Evolutionary conservation across 2,113 vertebrate genomes (phyloP), one percentile per base, ranked within the genome.

Genomic region (Anhinga rufa): DNA sequence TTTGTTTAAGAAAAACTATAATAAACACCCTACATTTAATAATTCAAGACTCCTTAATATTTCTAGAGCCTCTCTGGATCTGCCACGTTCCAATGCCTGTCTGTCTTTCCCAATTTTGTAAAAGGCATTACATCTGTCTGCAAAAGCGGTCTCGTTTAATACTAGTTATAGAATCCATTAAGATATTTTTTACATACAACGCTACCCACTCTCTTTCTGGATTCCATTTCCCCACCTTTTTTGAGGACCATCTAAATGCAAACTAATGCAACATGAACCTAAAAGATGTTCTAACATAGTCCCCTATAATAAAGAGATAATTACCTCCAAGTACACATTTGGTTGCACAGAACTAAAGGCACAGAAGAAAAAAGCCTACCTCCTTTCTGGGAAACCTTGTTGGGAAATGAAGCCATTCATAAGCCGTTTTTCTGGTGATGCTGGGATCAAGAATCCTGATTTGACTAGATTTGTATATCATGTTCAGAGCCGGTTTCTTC

Each of bases 361-460:
- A 91, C 13, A 70, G 36, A 74, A 93, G n/a, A 48, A 81, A 84
- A 91, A 86, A 89, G 80, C 96, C 7, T 96, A 98, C 98, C 97
- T 98, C 97, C 17, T 96, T 95, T 94, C 86, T 97, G n/a, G 97
- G 97, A 92, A 98, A 98, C 34, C 62, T 93, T 74, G 85, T 91
- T 28, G 98, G 98, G 80, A 98, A 98, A 77, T 28, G 94, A 97
- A 98, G 98, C 92, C 98, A 96, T 34, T 98, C 97, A 61, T 98
- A 96, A 88, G 98, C 98, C 10, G 98, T 96, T 91, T 86, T 98
- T 90, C 97, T 98, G 54, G 97, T 97, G 88, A 98, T 98, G 71
- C 95, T 97, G 66, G 98, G 98, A 94, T 98, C 98, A 72, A 98
- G 96, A 95, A 98, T 96, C 96, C 98, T 97, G 84, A 98, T 97